Evolutionary conservation across 2,888 invertebrate species (phyloP).

Genomic region (Lasioglossum zephyrum): DNA sequence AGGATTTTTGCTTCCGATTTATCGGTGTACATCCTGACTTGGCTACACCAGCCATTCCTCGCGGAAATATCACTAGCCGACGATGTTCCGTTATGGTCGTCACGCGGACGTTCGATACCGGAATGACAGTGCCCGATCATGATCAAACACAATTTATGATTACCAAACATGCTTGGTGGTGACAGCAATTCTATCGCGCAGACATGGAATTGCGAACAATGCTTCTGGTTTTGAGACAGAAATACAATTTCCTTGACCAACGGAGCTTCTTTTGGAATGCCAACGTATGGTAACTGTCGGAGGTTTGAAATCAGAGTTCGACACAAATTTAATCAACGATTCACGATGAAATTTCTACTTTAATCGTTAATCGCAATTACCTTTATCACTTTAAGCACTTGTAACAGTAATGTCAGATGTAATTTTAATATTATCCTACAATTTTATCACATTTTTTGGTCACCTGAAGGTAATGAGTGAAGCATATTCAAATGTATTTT

Average conservation of each 20-base stretch:
- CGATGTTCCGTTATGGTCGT: neutral
- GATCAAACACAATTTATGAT: neutral
- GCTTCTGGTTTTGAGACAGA: neutral
- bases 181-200: neutral
- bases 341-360: too few relatives aligned
- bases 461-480: too few relatives aligned
- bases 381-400: too few relatives aligned
- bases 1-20: slow-evolving; percentile 28
- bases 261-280: neutral
- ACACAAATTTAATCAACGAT: too few relatives aligned
- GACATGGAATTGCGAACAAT: neutral
- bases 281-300: too few relatives aligned
- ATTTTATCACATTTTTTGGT: too few relatives aligned
- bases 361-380: too few relatives aligned
- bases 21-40: neutral
- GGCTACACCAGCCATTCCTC: neutral
- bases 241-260: neutral
- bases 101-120: neutral
- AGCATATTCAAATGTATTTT: too few relatives aligned
- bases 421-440: too few relatives aligned
- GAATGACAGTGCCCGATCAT: neutral
- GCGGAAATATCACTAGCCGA: neutral
- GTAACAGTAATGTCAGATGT: too few relatives aligned
- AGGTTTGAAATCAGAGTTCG: too few relatives aligned
- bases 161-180: neutral